Percentiles rank a stretch among this genome's conserved stretches.
phyloP scores from a whole-genome alignment of 1,140 invertebrate genomes.

The Ceratosolen fusciceps region DNA sequence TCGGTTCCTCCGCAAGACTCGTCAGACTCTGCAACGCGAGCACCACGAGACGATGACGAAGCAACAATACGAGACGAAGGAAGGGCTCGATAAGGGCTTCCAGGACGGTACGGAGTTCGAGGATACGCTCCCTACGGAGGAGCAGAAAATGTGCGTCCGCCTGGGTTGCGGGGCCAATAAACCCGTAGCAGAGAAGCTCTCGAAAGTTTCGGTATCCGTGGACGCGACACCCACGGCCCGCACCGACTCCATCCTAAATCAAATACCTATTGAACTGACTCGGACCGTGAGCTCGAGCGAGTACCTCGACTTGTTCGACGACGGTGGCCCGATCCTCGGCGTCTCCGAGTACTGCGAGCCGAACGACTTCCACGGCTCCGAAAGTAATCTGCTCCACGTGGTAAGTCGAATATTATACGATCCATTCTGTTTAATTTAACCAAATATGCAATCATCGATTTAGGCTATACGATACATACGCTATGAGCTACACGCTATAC shows the following conservation, averaged over 20 bases:
- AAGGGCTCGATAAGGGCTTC: conserved; percentile 63
- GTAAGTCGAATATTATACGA: too few species aligned
- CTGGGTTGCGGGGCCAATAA: not conserved
- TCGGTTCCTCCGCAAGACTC: conserved; percentile 72
- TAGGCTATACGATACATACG: too few species aligned
- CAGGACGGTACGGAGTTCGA: conserved; percentile 60
- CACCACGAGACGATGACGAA: conserved; percentile 71
- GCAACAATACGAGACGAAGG: conserved; percentile 66
- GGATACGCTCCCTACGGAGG: conserved; percentile 63
- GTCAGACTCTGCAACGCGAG: conserved; percentile 66
- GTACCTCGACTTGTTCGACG: conserved; percentile 18
- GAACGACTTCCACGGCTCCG: conserved; percentile 4
- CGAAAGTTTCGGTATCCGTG: conserved; percentile 81
- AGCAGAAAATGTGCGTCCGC: conserved; percentile 52
- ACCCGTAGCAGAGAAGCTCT: conserved; percentile 61
- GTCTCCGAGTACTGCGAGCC: conserved; percentile 45
- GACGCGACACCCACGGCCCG: conserved; percentile 82
- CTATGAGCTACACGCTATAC: too few species aligned
- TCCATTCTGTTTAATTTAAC: too few species aligned
- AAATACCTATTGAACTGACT: conserved; percentile 80
- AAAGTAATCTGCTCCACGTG: not conserved
- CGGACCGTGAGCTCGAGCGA: conserved; percentile 4
- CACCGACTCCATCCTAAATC: conserved; percentile 79
- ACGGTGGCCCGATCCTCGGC: not conserved
- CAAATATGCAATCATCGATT: too few species aligned